Evolutionary conservation across 2,888 invertebrate species (phyloP).

Genomic region (Agonopterix subpropinquella): DNA sequence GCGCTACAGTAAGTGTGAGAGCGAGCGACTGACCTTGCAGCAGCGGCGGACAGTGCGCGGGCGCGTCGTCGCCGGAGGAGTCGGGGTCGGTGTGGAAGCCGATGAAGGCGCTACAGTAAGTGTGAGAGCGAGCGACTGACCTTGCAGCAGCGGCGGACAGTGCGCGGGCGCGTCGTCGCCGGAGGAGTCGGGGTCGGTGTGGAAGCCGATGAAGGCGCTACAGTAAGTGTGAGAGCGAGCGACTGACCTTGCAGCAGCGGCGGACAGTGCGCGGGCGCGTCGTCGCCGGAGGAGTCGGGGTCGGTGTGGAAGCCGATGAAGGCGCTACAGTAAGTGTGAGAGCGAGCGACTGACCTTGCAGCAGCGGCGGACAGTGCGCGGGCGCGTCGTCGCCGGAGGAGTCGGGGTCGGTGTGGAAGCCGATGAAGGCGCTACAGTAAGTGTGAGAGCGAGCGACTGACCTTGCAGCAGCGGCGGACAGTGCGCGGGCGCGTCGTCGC

Average conservation of each 20-base stretch:
- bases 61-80: slow-evolving; percentile 74
- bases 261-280: slow-evolving; percentile 52
- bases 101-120: slow-evolving; percentile 80
- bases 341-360: slow-evolving; percentile 37
- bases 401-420: slow-evolving; percentile 83
- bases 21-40: slow-evolving; percentile 41
- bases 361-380: slow-evolving; percentile 61
- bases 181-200: slow-evolving; percentile 81
- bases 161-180: slow-evolving; percentile 63
- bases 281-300: slow-evolving; percentile 78
- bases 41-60: slow-evolving; percentile 59
- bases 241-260: slow-evolving; percentile 58
- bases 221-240: not conserved
- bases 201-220: slow-evolving; percentile 89
- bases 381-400: slow-evolving; percentile 75
- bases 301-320: slow-evolving; percentile 90
- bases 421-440: slow-evolving; percentile 82
- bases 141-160: slow-evolving; percentile 62
- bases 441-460: slow-evolving; percentile 9
- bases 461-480: slow-evolving; percentile 64
- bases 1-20: slow-evolving; percentile 56
- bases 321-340: slow-evolving; percentile 57
- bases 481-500: slow-evolving; percentile 59
- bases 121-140: slow-evolving; percentile 17
- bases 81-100: slow-evolving; percentile 85